Conservation (phyloP, 2,888 invertebrate genomes). For the Myopa tessellatipennis region DNA sequence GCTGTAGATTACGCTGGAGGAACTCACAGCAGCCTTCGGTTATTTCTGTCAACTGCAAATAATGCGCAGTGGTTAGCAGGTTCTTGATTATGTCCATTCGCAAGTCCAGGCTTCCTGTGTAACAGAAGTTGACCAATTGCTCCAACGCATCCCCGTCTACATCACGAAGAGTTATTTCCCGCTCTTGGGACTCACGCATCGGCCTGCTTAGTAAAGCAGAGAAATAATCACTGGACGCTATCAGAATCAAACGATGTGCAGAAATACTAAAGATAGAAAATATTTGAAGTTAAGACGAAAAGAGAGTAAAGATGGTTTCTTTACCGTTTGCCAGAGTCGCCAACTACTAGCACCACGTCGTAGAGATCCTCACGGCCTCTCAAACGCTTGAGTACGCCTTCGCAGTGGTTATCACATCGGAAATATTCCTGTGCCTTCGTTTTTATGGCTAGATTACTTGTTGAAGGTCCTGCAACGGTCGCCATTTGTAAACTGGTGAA, state of each 20-base stretch:
- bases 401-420: too few species aligned
- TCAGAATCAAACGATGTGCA: too few species aligned
- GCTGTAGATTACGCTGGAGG: constrained; percentile 81
- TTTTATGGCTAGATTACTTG: too few species aligned
- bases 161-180: constrained; percentile 67
- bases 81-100: constrained; percentile 92
- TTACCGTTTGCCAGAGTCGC: too few species aligned
- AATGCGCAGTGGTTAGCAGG: constrained; percentile 87
- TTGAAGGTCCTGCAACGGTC: too few species aligned
- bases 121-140: constrained; percentile 75
- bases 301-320: constrained; percentile 78
- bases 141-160: too few species aligned
- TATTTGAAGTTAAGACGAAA: constrained; percentile 77
- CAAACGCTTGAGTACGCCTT: too few species aligned
- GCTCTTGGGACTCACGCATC: constrained; percentile 83
- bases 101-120: constrained; percentile 82
- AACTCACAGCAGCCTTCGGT: constrained; percentile 87
- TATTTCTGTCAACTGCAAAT: constrained; percentile 86
- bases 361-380: too few species aligned
- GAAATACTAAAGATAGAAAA: too few species aligned
- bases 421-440: too few species aligned
- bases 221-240: constrained; percentile 94
- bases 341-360: too few species aligned
- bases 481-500: too few species aligned
- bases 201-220: constrained; percentile 94